These are phyloP conservation scores for Trachymyrmex septentrionalis DNA, from an alignment of 1,140 invertebrate species.

Conservation along the genomic window DNA sequence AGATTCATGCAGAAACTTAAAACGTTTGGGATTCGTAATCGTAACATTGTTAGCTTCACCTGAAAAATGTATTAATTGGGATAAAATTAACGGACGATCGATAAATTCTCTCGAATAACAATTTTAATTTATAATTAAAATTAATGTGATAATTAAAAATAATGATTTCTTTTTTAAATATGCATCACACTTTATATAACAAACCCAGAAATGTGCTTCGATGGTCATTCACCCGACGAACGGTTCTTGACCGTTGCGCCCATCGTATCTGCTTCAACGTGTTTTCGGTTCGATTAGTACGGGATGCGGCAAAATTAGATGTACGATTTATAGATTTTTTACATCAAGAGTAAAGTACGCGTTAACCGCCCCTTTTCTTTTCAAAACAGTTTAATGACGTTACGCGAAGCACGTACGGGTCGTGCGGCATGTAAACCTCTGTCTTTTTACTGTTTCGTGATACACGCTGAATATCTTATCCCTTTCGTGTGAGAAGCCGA, in stretches of 20 bases:
- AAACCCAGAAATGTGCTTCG: not conserved
- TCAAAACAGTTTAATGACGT: conserved; percentile 18
- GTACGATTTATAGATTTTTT: not conserved
- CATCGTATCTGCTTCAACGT: not conserved
- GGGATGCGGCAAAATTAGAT: not conserved
- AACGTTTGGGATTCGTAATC: not conserved
- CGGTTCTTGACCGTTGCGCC: conserved; percentile 9
- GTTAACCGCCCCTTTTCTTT: conserved; percentile 3
- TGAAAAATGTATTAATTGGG: too few species aligned
- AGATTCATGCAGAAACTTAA: not conserved
- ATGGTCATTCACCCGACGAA: not conserved
- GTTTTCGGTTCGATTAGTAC: conserved; percentile 32
- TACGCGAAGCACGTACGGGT: conserved; percentile 27
- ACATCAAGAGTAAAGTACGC: not conserved
- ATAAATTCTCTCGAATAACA: not conserved
- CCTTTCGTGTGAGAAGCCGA: not conserved
- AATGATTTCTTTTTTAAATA: not conserved
- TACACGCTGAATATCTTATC: conserved; percentile 32
- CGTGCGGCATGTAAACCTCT: not conserved
- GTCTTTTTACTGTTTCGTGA: conserved; percentile 19
- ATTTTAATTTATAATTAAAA: not conserved
- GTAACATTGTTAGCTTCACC: too few species aligned
- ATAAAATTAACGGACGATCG: not conserved
- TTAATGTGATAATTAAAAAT: not conserved
- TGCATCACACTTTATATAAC: not conserved